Evolutionary conservation across 2,888 invertebrate genomes (phyloP).

Genomic region (Amblyjoppa proteus): DNA sequence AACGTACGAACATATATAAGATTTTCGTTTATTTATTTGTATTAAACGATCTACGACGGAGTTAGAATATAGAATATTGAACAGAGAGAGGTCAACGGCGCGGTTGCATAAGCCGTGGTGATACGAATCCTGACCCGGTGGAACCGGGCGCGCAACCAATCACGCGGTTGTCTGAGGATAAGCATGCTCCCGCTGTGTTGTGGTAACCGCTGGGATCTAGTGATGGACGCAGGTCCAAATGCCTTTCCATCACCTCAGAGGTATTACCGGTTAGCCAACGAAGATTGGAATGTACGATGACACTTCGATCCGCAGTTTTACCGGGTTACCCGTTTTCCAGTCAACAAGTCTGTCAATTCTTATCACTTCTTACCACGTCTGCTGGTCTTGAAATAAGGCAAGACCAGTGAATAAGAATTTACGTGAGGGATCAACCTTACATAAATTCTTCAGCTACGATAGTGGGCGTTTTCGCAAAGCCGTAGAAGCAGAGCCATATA

Average conservation of each 20-base stretch:
- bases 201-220: conserved; percentile 33
- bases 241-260: conserved; percentile 46
- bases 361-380: conserved; percentile 14
- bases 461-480: conserved; percentile 1
- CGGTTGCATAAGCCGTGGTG: conserved; percentile 12
- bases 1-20: neutral
- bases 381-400: neutral
- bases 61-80: neutral
- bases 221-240: conserved; percentile 53
- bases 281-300: conserved; percentile 45
- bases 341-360: conserved; percentile 37
- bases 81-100: neutral
- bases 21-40: neutral
- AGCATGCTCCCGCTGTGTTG: conserved; percentile 35
- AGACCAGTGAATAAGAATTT: conserved; percentile 1
- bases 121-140: conserved; percentile 33
- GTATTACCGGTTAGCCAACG: conserved; percentile 14
- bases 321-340: neutral
- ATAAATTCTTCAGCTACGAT: neutral
- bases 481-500: neutral
- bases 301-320: conserved; percentile 22
- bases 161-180: conserved; percentile 37
- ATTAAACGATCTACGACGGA: neutral
- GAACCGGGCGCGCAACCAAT: conserved; percentile 27
- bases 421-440: neutral